Base-by-base conservation (phyloP, 1,140 invertebrate species). In the Laupala kohalensis region DNA sequence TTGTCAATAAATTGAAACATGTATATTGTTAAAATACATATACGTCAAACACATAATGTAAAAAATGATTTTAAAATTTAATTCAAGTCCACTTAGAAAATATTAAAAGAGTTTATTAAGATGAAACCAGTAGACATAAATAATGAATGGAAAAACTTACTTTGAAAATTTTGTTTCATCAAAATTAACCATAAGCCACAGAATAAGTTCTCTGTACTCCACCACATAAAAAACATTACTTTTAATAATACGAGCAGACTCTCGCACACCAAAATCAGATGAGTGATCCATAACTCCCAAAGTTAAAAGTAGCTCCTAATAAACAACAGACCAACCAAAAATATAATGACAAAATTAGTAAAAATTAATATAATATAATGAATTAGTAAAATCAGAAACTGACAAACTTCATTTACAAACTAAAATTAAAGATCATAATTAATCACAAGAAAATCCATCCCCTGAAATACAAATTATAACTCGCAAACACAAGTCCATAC, bases 161-260 rank as follows among this genome's bases (percentile, higher is more conserved):
- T 86, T 90, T 68, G 94, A 92, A 86, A 96, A 92, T 83, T 92
- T 93, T 69, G 86, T 81, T 78, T 94, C 89, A 80, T 97, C 89
- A 82, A 90, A 98, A 74, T 87, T 88, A 30, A 92, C 82, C 74
- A 97, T 81, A 69, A 94, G 86, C 63, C 86, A 85, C 28, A 96
- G 80, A 77, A 96, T 87, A 75, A 96, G 89, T 80, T 98, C 96
- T 73, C 96, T 85, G 82, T 97, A 98, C 81, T 98, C 96, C 72
- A 93, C 83, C 13, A 96, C 90, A 80, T 98, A 97, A 81, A 97
- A 97, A 74, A 98, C 87, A 82, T 94, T 93, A 78, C 90, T 91
- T 81, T 96, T 94, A 74, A 98, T 89, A 71, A 95, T 90, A 82
- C 89, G 89, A 66, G 91, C 87, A 0, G 91, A 90, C 28, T 90